Conservation (phyloP, 2,888 invertebrate genomes). For the Leucoptera coffeella region DNA sequence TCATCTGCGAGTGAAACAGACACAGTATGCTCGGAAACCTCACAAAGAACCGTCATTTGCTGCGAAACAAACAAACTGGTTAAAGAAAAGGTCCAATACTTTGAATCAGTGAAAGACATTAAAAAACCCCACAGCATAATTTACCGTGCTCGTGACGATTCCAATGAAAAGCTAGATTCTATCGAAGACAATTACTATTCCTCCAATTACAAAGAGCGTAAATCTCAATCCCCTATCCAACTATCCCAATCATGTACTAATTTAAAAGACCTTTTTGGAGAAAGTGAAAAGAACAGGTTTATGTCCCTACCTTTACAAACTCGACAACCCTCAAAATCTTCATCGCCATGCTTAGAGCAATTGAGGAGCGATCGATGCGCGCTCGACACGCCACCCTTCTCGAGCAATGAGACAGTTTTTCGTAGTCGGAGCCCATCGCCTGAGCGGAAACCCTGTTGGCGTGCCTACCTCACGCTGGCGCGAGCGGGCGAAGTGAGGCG, state of each 20-base stretch:
- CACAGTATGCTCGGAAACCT: slow-evolving; percentile 67
- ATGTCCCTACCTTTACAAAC: slow-evolving; percentile 44
- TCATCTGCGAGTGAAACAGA: slow-evolving; percentile 62
- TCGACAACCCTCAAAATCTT: slow-evolving; percentile 22
- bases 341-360: slow-evolving; percentile 48
- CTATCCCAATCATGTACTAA: slow-evolving; percentile 67
- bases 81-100: slow-evolving; percentile 71
- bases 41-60: slow-evolving; percentile 63
- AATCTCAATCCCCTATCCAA: slow-evolving; percentile 15
- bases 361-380: slow-evolving; percentile 35
- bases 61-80: slow-evolving; percentile 57
- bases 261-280: slow-evolving; percentile 77
- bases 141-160: slow-evolving; percentile 48
- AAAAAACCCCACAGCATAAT: slow-evolving; percentile 37
- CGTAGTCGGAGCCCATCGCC: slow-evolving; percentile 70
- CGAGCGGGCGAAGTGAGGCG: slow-evolving; percentile 73
- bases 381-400: slow-evolving; percentile 47
- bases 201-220: slow-evolving; percentile 11
- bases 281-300: slow-evolving; percentile 57
- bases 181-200: slow-evolving; percentile 7
- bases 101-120: slow-evolving; percentile 61
- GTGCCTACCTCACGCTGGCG: slow-evolving; percentile 62
- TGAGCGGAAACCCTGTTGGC: slow-evolving; percentile 64
- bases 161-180: slow-evolving; percentile 27
- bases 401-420: slow-evolving; percentile 61